These are phyloP conservation scores for Pelecanoides urinatrix DNA, from an alignment of 2,113 vertebrate species.

Conservation along the genomic window DNA sequence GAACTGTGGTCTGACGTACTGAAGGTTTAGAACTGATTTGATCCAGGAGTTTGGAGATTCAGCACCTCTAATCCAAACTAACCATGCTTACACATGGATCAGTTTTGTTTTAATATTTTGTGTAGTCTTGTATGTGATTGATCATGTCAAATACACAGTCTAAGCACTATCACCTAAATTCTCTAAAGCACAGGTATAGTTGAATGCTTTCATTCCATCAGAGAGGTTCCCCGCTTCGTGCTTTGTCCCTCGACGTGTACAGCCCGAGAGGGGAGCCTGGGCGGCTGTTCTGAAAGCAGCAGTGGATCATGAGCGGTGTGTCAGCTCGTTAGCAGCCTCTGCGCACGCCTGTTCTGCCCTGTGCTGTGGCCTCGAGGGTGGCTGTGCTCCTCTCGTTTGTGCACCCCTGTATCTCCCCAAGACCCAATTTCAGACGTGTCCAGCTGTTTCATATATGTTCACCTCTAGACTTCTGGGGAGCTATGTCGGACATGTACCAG, in stretches of 20 bases:
- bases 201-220: background rate
- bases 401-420: background rate
- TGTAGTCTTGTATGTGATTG: background rate
- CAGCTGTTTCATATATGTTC: background rate
- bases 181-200: background rate
- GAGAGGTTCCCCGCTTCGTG: background rate
- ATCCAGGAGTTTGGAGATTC: background rate
- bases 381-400: background rate
- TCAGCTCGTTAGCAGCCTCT: background rate
- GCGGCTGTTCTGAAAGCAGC: background rate
- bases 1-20: background rate
- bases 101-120: background rate
- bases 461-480: background rate
- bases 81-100: background rate
- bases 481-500: rapidly evolving
- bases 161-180: rapidly evolving
- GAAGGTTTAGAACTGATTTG: background rate
- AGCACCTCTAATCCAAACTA: background rate
- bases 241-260: rapidly evolving
- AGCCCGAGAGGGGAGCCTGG: background rate
- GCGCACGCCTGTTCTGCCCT: background rate
- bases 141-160: background rate
- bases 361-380: background rate
- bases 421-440: background rate
- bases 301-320: rapidly evolving